Evolutionary conservation across 2,113 vertebrate species (phyloP).

Genomic region (Procavia capensis): DNA sequence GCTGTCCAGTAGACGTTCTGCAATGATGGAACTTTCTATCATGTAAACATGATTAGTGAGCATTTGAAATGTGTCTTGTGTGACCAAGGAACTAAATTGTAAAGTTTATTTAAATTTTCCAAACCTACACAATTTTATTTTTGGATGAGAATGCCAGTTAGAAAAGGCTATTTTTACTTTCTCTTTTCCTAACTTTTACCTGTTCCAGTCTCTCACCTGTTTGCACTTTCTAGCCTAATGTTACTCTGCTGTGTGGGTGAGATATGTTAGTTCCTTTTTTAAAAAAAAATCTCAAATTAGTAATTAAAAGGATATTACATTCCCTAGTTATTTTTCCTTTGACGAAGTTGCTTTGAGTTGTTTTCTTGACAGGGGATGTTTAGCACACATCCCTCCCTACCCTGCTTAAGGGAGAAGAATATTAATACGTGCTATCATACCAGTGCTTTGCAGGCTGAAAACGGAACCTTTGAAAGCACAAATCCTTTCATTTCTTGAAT

Average conservation of each 20-base stretch:
- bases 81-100: neutral
- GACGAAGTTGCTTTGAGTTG: conserved; percentile 3
- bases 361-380: neutral
- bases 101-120: neutral
- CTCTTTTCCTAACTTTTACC: neutral
- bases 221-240: neutral
- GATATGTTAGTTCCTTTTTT: neutral
- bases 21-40: neutral
- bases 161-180: neutral
- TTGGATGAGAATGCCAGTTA: neutral
- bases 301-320: conserved; percentile 15
- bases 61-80: neutral
- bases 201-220: neutral
- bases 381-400: neutral
- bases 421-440: neutral
- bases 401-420: neutral
- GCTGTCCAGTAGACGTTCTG: neutral
- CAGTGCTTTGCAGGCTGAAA: neutral
- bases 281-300: neutral
- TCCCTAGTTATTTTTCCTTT: conserved; percentile 21
- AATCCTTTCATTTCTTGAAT: neutral
- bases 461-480: neutral
- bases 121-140: neutral
- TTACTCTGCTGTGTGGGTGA: neutral
- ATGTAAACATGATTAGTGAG: neutral